phyloP scores from a whole-genome alignment of 2,888 invertebrate genomes.

The Drosophila merina region DNA sequence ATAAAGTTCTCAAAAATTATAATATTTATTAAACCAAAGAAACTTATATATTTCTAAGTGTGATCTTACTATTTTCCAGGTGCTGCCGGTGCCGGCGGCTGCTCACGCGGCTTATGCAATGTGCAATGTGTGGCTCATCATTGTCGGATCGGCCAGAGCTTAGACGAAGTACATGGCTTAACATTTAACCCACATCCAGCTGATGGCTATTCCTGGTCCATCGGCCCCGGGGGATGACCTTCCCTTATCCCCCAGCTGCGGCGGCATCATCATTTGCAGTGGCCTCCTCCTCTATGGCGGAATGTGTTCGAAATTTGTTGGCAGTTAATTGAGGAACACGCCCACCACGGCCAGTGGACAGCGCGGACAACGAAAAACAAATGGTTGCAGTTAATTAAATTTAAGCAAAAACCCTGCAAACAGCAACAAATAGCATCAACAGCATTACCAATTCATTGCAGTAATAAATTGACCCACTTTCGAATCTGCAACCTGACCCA shows the following conservation, averaged over 20 bases:
- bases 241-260: slow-evolving; percentile 27
- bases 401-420: slow-evolving; percentile 33
- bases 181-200: slow-evolving; percentile 54
- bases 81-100: slow-evolving; percentile 20
- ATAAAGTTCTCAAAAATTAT: neutral
- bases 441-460: slow-evolving; percentile 69
- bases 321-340: slow-evolving; percentile 57
- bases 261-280: neutral
- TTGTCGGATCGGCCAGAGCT: slow-evolving; percentile 14
- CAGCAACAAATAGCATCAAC: slow-evolving; percentile 33
- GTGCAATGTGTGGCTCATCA: slow-evolving; percentile 41
- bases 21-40: neutral
- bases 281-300: slow-evolving; percentile 4
- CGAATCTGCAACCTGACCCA: slow-evolving; percentile 80
- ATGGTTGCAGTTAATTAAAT: slow-evolving; percentile 67
- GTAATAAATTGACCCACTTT: slow-evolving; percentile 79
- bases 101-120: slow-evolving; percentile 61
- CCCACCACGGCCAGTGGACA: slow-evolving; percentile 41
- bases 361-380: slow-evolving; percentile 16
- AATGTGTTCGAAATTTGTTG: slow-evolving; percentile 48
- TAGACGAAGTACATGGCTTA: slow-evolving; percentile 25
- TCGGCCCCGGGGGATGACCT: slow-evolving; percentile 53
- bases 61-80: slow-evolving; percentile 16
- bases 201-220: slow-evolving; percentile 51
- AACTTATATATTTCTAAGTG: slow-evolving; percentile 3